Evolutionary conservation across 2,113 vertebrate genomes (phyloP).

Genomic region (Mugil cephalus): DNA sequence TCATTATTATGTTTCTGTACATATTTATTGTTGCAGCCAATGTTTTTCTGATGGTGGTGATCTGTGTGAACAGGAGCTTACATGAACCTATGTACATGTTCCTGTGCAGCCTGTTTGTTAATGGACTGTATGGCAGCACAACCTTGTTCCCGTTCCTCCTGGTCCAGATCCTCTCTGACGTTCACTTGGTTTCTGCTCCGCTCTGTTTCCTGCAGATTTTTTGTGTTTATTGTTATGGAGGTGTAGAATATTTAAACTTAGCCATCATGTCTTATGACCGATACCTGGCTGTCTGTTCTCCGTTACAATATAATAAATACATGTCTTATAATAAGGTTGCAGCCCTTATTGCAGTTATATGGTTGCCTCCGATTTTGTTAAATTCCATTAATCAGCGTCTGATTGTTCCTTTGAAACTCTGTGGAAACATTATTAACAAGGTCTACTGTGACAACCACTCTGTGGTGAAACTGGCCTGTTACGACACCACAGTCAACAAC

Average conservation of each 20-base stretch:
- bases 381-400: conserved; percentile 38
- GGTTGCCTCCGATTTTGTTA: conserved; percentile 22
- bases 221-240: background rate
- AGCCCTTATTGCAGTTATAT: conserved; percentile 8
- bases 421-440: conserved; percentile 62
- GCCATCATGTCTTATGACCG: conserved; percentile 50
- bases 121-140: conserved; percentile 51
- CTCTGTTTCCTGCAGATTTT: conserved; percentile 40
- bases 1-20: background rate
- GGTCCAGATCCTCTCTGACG: too few relatives aligned
- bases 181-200: conserved; percentile 1
- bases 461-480: conserved; percentile 71
- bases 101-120: conserved; percentile 67
- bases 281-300: conserved; percentile 38
- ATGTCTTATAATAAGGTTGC: background rate
- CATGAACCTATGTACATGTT: conserved; percentile 80
- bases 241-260: conserved; percentile 1
- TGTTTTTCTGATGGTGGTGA: conserved; percentile 40
- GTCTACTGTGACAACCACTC: conserved; percentile 68
- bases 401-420: conserved; percentile 46
- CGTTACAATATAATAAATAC: conserved; percentile 25
- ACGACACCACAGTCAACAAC: conserved; percentile 58
- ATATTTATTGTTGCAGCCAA: background rate
- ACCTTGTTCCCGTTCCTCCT: conserved; percentile 27
- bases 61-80: conserved; percentile 60